These are phyloP conservation scores for Dolichotis patagonum DNA, from an alignment of 2,113 vertebrate species.

Conservation along the genomic window DNA sequence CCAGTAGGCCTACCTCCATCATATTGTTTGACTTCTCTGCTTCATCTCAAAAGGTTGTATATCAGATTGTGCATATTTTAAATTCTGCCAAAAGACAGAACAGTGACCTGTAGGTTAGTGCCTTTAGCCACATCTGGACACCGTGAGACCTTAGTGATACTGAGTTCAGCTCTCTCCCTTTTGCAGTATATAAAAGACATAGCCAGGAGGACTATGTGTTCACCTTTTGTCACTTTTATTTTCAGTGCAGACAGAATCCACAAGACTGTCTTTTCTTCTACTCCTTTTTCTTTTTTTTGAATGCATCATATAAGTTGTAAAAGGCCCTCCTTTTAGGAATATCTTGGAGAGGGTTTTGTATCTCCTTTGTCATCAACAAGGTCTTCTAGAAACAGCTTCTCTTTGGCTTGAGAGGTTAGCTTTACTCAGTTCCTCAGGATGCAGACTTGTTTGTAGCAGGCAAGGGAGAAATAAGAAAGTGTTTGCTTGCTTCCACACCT, in stretches of 20 bases:
- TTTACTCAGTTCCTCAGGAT: neutral
- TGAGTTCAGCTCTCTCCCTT: neutral
- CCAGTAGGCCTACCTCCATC: neutral
- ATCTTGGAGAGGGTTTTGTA: neutral
- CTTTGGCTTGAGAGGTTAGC: neutral
- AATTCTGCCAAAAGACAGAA: too few relatives aligned
- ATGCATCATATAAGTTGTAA: neutral
- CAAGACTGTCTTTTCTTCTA: neutral
- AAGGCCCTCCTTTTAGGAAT: neutral
- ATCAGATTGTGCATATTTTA: neutral
- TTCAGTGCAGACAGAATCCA: neutral
- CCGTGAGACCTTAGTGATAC: neutral
- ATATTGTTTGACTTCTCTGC: neutral
- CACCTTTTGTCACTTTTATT: neutral
- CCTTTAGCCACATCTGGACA: neutral
- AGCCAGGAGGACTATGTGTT: rapidly evolving
- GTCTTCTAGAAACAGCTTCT: neutral
- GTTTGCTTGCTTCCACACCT: neutral
- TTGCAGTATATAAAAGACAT: too few relatives aligned
- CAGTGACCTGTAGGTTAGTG: neutral
- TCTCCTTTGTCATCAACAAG: neutral
- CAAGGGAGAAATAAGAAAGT: neutral
- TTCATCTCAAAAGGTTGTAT: neutral
- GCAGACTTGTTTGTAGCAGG: neutral
- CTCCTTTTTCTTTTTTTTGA: neutral